Base-by-base conservation (phyloP, 2,888 invertebrate species). In the Trichacis sp. region DNA sequence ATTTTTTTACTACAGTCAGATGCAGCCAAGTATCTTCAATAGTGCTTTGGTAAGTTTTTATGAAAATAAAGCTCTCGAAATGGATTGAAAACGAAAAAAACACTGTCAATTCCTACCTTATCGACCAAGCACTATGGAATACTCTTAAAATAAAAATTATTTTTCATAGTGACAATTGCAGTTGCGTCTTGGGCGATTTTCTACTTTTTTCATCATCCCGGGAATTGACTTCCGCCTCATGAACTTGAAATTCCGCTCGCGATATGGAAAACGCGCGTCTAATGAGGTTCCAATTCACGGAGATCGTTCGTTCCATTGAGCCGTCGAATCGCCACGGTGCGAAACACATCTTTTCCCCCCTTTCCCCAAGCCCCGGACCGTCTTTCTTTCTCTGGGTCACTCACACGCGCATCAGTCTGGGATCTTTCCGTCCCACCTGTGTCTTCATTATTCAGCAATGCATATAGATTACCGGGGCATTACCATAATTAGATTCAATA, bases 401-500 rank as follows among this genome's bases (percentile, higher is more conserved):
- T 77, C 77, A 71, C 73, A 70, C 74, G 65, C 46, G 48, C 58
- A 64, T 56, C 72, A 53, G 73, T 69, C 69, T 67, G 70, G 73
- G 73, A 75, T 78, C 72, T 75, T 75, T 75, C 73, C 74, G 70
- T 62, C 69, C 72, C 79, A 78, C 76, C 75, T 77, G 77, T 72
- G 73, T 75, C 76, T 78, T 77, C 75, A 76, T 79, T 77, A 76
- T 78, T 74, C 74, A 69, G 72, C 75, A 73, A 75, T 77, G 79
- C 75, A 77, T 78, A 79, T 77, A 75, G 74, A 81, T 81, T 75
- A 73, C 69, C 69, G 64, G 30, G 70, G 69, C 65, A 79, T 81
- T 80, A 79, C 66, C 80, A 79, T 81, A 82, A 82, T 82, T 80
- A 78, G 72, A 80, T 79, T 79, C 76, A 78, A 80, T 80, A 81